Evolutionary conservation across 2,113 vertebrate genomes (phyloP).

Genomic region (Corythaixoides concolor): DNA sequence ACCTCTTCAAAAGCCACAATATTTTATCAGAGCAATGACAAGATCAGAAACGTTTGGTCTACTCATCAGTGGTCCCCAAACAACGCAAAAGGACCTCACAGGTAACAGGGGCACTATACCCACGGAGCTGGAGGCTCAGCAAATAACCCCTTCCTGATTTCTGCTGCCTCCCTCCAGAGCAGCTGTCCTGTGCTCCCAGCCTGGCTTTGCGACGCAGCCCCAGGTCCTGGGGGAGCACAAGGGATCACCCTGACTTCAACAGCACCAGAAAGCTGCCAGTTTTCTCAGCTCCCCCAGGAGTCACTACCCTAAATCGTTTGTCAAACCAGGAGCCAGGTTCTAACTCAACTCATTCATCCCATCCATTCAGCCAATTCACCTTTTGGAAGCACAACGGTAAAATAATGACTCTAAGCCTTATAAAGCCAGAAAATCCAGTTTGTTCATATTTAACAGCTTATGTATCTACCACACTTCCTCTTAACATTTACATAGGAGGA

Average conservation of each 20-base stretch:
- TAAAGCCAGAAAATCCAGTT: constrained; percentile 40
- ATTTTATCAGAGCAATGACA: background rate
- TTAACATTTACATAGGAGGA: constrained; percentile 31
- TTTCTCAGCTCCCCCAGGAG: background rate
- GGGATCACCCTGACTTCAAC: background rate
- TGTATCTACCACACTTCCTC: background rate
- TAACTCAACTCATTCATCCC: background rate
- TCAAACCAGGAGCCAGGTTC: background rate
- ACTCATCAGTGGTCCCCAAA: background rate
- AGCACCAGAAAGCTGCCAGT: background rate
- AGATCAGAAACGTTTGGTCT: background rate
- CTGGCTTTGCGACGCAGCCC: background rate
- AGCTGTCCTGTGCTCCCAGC: background rate
- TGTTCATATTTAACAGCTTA: constrained; percentile 1
- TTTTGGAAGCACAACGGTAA: background rate
- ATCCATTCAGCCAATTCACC: background rate
- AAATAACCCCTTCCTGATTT: background rate
- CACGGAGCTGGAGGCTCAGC: accelerated
- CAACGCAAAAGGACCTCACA: background rate
- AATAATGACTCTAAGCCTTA: background rate
- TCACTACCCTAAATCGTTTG: background rate
- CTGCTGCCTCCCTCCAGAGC: background rate
- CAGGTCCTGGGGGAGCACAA: background rate
- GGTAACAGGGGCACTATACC: background rate
- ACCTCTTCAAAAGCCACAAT: background rate